Evolutionary conservation across 2,797 vertebrate genomes (phyloP).

Genomic region (Eospalax fontanierii): DNA sequence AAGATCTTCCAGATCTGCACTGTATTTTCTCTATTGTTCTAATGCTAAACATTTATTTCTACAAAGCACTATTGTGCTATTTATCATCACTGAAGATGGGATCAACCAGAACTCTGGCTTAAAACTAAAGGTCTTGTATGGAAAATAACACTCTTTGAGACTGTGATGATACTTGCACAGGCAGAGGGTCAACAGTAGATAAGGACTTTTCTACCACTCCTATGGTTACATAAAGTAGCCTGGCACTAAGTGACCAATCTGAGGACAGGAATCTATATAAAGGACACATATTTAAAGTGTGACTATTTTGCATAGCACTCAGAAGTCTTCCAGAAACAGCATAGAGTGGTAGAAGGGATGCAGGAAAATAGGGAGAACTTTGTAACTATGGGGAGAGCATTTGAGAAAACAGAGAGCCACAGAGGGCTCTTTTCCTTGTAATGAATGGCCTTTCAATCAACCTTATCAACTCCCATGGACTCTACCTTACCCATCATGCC

Average conservation of each 20-base stretch:
- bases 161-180: neutral
- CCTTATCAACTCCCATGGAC: neutral
- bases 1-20: neutral
- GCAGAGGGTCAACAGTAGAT: neutral
- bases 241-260: neutral
- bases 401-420: neutral
- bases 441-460: neutral
- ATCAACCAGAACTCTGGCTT: neutral
- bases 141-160: neutral
- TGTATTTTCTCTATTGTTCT: neutral
- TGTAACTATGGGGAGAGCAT: neutral
- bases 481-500: neutral
- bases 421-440: neutral
- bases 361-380: neutral
- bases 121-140: neutral
- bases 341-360: neutral
- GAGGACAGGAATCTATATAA: slow-evolving; percentile 10
- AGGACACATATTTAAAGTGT: slow-evolving; percentile 11
- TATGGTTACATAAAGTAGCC: neutral
- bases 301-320: slow-evolving; percentile 5
- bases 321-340: slow-evolving; percentile 32
- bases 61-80: neutral
- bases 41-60: neutral
- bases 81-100: neutral
- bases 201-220: neutral